These are phyloP conservation scores for Brienomyrus longianalis DNA, from an alignment of 2,113 vertebrate genomes.

Conservation along the genomic window DNA sequence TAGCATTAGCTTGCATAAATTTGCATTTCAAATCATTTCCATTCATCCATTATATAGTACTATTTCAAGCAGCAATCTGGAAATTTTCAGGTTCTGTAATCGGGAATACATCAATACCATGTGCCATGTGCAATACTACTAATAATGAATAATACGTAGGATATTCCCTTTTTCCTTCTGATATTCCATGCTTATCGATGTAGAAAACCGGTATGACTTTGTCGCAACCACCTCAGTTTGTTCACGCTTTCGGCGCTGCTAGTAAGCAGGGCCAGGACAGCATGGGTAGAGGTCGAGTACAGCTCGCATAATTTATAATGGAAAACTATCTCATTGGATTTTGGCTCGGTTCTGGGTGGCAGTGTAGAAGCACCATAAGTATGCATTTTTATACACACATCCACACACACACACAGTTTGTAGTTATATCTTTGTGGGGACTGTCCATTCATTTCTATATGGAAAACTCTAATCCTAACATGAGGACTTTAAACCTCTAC, in stretches of 20 bases:
- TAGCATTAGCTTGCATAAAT: not conserved
- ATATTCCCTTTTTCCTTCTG: not conserved
- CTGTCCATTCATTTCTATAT: too few species aligned
- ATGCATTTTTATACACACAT: not conserved
- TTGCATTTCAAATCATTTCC: not conserved
- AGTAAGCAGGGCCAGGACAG: not conserved
- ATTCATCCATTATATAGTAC: not conserved
- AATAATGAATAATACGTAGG: not conserved
- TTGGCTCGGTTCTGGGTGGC: not conserved
- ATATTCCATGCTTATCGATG: not conserved
- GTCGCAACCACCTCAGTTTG: not conserved
- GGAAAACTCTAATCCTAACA: too few species aligned
- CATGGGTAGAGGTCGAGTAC: not conserved
- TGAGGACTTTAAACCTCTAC: too few species aligned
- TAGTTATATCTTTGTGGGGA: too few species aligned
- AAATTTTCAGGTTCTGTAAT: not conserved
- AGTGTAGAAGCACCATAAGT: not conserved
- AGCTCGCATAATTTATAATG: not conserved
- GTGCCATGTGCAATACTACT: not conserved
- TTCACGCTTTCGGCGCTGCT: not conserved
- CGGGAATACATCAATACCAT: not conserved
- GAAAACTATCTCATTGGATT: not conserved
- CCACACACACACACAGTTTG: not conserved
- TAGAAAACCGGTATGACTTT: not conserved
- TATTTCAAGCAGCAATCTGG: not conserved